Conservation (phyloP, 1,140 invertebrate species). For the Parapsyche elsis region DNA sequence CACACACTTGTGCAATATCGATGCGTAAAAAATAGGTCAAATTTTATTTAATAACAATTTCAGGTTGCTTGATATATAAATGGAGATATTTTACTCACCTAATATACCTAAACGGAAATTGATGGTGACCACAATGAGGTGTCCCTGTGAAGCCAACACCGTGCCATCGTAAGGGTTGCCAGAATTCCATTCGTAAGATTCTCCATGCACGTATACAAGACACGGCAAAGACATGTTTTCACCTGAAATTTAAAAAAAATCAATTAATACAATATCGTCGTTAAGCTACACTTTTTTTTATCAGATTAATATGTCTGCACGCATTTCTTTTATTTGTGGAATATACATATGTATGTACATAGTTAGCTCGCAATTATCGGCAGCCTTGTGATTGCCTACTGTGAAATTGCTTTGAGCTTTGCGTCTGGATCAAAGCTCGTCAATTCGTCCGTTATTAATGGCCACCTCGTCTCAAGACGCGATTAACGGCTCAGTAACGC, state of each 20-base stretch:
- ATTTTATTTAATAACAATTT: no score
- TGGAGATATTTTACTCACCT: slow-evolving; percentile 73
- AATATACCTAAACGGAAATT: slow-evolving; percentile 97
- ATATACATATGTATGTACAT: no score
- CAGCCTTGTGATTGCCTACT: neutral
- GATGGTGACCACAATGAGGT: slow-evolving; percentile 95
- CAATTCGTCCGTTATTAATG: slow-evolving; percentile 21
- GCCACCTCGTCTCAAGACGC: neutral
- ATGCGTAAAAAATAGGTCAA: no score
- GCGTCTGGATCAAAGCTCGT: slow-evolving; percentile 8
- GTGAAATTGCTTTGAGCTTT: slow-evolving; percentile 9
- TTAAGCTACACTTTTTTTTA: neutral
- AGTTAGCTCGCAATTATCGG: no score
- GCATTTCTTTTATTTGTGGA: neutral
- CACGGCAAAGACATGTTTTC: slow-evolving; percentile 63
- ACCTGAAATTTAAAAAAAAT: slow-evolving; percentile 55
- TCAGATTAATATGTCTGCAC: neutral
- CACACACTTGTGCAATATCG: no score
- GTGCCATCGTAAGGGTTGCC: slow-evolving; percentile 96
- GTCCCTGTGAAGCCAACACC: slow-evolving; percentile 87
- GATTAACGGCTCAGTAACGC: slow-evolving; percentile 15
- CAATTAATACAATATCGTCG: neutral
- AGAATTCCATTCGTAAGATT: slow-evolving; percentile 94
- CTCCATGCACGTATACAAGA: slow-evolving; percentile 93
- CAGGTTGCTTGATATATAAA: neutral